Evolutionary conservation across 2,888 invertebrate species (phyloP), one percentile per base, ranked within the genome.

Genomic region (Trisateles emortualis): DNA sequence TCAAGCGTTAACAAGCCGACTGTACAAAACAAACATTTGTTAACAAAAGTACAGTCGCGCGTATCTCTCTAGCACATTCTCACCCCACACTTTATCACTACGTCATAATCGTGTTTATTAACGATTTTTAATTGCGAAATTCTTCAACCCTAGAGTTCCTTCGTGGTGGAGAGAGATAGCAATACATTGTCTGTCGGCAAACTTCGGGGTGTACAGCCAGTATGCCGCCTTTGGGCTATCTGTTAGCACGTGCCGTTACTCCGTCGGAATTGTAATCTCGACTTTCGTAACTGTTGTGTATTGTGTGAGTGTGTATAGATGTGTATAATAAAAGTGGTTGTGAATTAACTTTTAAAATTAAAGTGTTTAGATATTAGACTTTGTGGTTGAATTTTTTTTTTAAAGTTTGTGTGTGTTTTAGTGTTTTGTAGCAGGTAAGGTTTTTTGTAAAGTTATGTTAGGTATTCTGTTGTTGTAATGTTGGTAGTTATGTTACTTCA

Each of bases 61-160:
- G 53, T 52, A 22, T 41, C 26, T 45, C 10, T 41, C 39, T 57
- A 55, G 33, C 58, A 61, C 44, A 65, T 72, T 57, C 30, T 56
- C 52, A 40, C 51, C 43, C 55, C 44, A 46, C 48, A 53, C 38
- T 61, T 72, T 57, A 69, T 67, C 52, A 52, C 52, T 51, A 61
- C 60, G 57, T 58, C 58, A 59, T 65, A 72, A 77, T 73, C 67
- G 52, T 77, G 74, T 78, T 78, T 80, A 74, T 72, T 74, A 80
- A 80, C 73, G 78, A 79, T 77, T 81, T 79, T 74, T 78, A 78
- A 80, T 80, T 80, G 77, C 70, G 50, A 74, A 81, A 78, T 79
- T 78, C 70, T 67, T 76, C 50, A 65, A 69, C 59, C 70, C 71
- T 45, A 61, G 67, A 52, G 66, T 65, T 76, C 59, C 67, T 72